Evolutionary conservation across 2,888 invertebrate genomes (phyloP), one percentile per base, ranked within the genome.

Genomic region (Cosmia trapezina): DNA sequence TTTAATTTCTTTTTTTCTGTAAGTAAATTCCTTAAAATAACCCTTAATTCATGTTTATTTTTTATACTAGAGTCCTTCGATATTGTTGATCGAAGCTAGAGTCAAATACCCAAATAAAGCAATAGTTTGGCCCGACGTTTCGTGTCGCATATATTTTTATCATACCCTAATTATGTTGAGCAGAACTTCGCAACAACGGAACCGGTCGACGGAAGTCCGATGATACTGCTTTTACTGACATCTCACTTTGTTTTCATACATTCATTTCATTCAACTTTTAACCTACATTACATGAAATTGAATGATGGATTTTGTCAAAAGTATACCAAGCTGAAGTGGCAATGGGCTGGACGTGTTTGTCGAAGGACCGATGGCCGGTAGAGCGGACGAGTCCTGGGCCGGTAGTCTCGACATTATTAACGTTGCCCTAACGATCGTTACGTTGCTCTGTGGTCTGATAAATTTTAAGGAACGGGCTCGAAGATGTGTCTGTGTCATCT

Each of bases 131-230:
- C 45, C 37, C 37, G 28, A 51, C 4, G 7, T 33, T 19, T 43
- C 51, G 14, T n/a, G 11, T 19, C 37, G 51, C 66, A 17, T 65
- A 53, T 41, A 33, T 61, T 67, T 69, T 78, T 80, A 82, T 80
- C 78, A 22, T 83, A 71, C 64, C 68, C 74, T 71, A 65, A 71
- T 68, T 83, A 68, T 45, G 47, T 74, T 60, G 43, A 49, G 57
- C 28, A 62, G 33, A 70, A 83, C 49, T 80, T 84, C 77, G 74
- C 83, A 83, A 84, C 54, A 81, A 62, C 69, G 81, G 84, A 72
- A 77, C 69, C 22, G 45, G 70, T 7, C 60, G 72, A 53, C 71
- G 76, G 85, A 67, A 74, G 59, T 73, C 14, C 37, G 56, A 68
- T 45, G 60, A 76, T 76, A 80, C 53, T 22, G 65, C 80, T 82